Base-by-base conservation (phyloP, 37 sponge, comb jelly and placozoan genomes). In the Haliclona indistincta region DNA sequence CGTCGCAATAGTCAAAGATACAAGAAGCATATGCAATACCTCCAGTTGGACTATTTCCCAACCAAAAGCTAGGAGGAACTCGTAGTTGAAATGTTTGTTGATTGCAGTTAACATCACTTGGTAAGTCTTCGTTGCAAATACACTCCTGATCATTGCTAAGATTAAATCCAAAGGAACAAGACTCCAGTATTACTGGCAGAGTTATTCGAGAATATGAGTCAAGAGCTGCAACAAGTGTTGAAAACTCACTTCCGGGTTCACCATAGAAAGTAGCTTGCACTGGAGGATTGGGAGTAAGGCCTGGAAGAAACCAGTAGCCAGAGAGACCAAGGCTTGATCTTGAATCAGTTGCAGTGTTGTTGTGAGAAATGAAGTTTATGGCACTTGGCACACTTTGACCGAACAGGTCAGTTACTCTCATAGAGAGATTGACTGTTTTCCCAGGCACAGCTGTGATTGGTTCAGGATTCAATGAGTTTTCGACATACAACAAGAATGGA, bases 1-100 rank as follows among this genome's bases (percentile, higher is more conserved):
- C 32, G 33, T 35, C 8, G 58, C 86, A 85, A 40, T 71, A 85
- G 30, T 73, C 86, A 45, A 22, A 53, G 0, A n/a, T 35, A 51
- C 86, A 85, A 19, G 3, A 0, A 39, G 23, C 33, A 10, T 56
- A n/a, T 28, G 68, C 20, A 1, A 53, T 25, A 20, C 11, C 54
- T 38, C 39, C 56, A 65, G 64, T 26, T n/a, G 60, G 60, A n/a
- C 26, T 77, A 5, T 20, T 17, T 2, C 86, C 86, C 29, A 78
- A 25, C 86, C 86, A 85, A 25, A 22, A 38, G 2, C 30, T 42
- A 55, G 26, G 1, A 25, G 74, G 68, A 5, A 85, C 62, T 8
- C 42, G 20, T 25, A 78, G 43, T 0, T 26, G n/a, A 38, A 28
- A 23, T 17, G 39, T 25, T 29, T 53, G 2, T 8, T 41, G 0